phyloP scores from a whole-genome alignment of 2,888 invertebrate species.

The Apoda limacodes region DNA sequence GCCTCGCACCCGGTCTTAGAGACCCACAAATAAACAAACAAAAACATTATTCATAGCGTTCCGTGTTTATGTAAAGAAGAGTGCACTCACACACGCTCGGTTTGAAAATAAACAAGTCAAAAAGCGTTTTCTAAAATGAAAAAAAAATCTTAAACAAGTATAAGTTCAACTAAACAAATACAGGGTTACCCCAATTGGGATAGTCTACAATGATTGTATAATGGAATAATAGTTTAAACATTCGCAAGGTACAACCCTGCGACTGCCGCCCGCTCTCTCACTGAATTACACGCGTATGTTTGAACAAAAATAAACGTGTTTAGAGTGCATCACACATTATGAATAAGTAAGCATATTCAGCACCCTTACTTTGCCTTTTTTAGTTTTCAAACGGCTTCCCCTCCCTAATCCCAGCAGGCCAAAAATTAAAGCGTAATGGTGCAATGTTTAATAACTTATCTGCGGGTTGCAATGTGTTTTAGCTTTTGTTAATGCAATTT shows the following conservation, averaged over 20 bases:
- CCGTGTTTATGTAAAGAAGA: slow-evolving; percentile 37
- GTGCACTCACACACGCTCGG: slow-evolving; percentile 46
- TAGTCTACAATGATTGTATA: slow-evolving; percentile 15
- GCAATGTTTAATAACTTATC: slow-evolving; percentile 65
- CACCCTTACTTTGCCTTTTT: slow-evolving; percentile 41
- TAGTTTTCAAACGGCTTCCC: slow-evolving; percentile 43
- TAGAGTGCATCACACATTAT: slow-evolving; percentile 34
- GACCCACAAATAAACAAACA: slow-evolving; percentile 37
- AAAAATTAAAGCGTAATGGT: slow-evolving; percentile 66
- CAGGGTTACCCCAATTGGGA: slow-evolving; percentile 6
- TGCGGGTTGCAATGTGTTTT: slow-evolving; percentile 53
- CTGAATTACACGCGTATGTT: slow-evolving; percentile 26
- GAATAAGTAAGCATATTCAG: slow-evolving; percentile 53
- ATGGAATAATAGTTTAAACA: slow-evolving; percentile 26
- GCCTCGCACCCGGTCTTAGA: slow-evolving; percentile 24
- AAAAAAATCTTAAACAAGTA: too few species aligned
- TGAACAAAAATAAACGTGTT: slow-evolving; percentile 44
- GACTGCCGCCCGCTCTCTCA: slow-evolving; percentile 13
- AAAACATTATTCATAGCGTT: slow-evolving; percentile 28
- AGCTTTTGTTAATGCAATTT: slow-evolving; percentile 61
- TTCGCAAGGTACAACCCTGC: slow-evolving; percentile 19
- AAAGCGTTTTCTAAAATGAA: slow-evolving; percentile 39
- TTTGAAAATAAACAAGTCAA: slow-evolving; percentile 58
- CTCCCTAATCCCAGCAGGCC: slow-evolving; percentile 51
- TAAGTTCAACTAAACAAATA: slow-evolving; percentile 27